phyloP scores from a whole-genome alignment of 2,113 vertebrate species.

The Daphoenositta chrysoptera region DNA sequence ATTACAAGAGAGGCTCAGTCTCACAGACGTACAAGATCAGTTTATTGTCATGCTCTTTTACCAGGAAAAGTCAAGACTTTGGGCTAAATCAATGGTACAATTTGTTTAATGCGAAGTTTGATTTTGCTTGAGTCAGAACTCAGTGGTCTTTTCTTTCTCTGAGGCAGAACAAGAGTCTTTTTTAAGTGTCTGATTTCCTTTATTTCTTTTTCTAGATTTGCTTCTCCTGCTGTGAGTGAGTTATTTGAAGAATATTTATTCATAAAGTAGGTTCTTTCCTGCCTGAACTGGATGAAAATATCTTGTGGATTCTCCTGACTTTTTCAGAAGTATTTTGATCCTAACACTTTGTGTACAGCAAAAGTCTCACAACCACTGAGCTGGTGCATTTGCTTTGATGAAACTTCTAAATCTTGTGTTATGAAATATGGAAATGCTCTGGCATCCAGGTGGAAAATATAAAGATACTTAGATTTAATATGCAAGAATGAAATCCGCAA shows the following conservation, averaged over 20 bases:
- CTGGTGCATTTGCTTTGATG: neutral
- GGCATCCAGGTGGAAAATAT: neutral
- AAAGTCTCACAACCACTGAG: neutral
- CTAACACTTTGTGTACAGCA: neutral
- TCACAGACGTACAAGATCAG: neutral
- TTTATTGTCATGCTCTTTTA: slow-evolving; percentile 32
- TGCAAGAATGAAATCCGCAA: neutral
- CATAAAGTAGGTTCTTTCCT: slow-evolving; percentile 19
- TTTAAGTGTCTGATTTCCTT: neutral
- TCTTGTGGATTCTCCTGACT: neutral
- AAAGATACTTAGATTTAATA: neutral
- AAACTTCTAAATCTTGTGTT: slow-evolving; percentile 7
- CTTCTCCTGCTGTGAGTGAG: neutral
- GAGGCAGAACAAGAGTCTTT: slow-evolving; percentile 9
- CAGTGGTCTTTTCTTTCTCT: neutral
- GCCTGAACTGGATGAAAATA: neutral
- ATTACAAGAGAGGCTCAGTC: slow-evolving; percentile 27
- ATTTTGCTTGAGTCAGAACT: slow-evolving; percentile 11
- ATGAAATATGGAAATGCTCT: slow-evolving; percentile 27
- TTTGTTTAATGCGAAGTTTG: slow-evolving; percentile 45
- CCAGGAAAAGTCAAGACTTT: slow-evolving; percentile 2
- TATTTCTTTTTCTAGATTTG: neutral
- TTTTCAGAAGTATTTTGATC: slow-evolving; percentile 43
- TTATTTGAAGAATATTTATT: slow-evolving; percentile 41
- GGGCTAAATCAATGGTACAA: slow-evolving; percentile 13